Evolutionary conservation across 2,113 vertebrate genomes (phyloP).

Genomic region (Lethenteron reissneri): DNA sequence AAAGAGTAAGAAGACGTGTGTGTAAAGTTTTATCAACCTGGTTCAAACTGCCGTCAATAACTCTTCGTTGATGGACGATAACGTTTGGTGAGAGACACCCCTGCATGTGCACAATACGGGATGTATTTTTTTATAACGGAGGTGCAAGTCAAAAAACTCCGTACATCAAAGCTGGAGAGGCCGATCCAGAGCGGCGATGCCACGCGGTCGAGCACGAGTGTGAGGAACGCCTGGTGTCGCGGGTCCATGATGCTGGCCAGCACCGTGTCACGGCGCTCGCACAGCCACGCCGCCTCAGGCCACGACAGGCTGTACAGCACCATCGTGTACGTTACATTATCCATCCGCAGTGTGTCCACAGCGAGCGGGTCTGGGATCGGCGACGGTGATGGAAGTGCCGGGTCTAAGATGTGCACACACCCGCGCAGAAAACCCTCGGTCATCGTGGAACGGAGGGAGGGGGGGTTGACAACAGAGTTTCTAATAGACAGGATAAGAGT

Average conservation of each 20-base stretch:
- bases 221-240: constrained; percentile 65
- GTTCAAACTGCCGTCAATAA: too few relatives aligned
- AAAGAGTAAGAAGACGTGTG: too few relatives aligned
- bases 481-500: too few relatives aligned
- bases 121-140: too few relatives aligned
- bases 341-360: constrained; percentile 36
- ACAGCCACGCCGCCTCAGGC: constrained; percentile 57
- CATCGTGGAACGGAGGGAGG: too few relatives aligned
- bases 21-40: too few relatives aligned
- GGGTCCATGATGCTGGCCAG: constrained; percentile 39
- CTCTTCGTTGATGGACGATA: too few relatives aligned
- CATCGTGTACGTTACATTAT: constrained; percentile 49
- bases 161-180: constrained; percentile 55
- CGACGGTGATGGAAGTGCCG: constrained; percentile 18
- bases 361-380: constrained; percentile 28
- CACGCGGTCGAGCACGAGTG: constrained; percentile 37
- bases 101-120: too few relatives aligned
- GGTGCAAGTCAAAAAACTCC: constrained; percentile 7
- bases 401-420: constrained; percentile 17
- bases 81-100: too few relatives aligned
- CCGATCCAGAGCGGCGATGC: constrained; percentile 54
- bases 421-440: too few relatives aligned
- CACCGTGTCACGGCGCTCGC: constrained; percentile 52
- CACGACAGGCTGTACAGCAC: constrained; percentile 64
- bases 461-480: too few relatives aligned